Conservation (phyloP, 2,113 vertebrate species). For the Pseudopodoces humilis region DNA sequence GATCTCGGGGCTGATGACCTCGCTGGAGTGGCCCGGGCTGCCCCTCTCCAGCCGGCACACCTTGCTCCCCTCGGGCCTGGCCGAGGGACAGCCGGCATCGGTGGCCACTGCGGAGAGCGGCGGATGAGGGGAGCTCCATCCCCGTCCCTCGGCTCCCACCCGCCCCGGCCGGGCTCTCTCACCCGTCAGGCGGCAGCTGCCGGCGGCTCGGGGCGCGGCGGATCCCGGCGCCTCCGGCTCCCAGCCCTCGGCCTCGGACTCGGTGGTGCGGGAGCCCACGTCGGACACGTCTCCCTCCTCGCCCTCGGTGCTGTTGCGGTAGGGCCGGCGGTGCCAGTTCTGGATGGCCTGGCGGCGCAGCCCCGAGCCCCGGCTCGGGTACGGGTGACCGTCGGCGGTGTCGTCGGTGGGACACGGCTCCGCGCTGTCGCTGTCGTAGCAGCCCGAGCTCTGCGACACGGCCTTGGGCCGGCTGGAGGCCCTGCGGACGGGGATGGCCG, state of each 20-base stretch:
- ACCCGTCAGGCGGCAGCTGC: conserved; percentile 80
- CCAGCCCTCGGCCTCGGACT: conserved; percentile 93
- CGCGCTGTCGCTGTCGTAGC: conserved; percentile 94
- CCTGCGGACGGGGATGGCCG: conserved; percentile 47
- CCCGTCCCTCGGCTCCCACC: rapidly evolving
- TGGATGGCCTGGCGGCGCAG: conserved; percentile 95
- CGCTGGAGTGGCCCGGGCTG: conserved; percentile 86
- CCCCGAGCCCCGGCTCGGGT: conserved; percentile 84
- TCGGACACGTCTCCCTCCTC: conserved; percentile 95
- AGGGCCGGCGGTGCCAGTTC: conserved; percentile 96
- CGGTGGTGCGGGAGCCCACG: conserved; percentile 92
- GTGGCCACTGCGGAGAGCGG: neutral
- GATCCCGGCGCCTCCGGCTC: conserved; percentile 76
- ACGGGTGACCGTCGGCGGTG: conserved; percentile 78
- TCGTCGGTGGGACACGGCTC: conserved; percentile 88
- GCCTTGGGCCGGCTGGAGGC: conserved; percentile 88
- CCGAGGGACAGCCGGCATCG: no score
- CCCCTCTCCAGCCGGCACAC: conserved; percentile 80
- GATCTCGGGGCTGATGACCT: conserved; percentile 97
- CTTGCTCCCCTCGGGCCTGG: conserved; percentile 68
- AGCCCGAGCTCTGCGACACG: conserved; percentile 88
- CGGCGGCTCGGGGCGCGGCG: conserved; percentile 65
- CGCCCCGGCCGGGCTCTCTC: neutral
- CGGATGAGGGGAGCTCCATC: neutral
- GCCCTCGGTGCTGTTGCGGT: conserved; percentile 94